Percentiles rank a stretch among this genome's conserved stretches.
phyloP scores from a whole-genome alignment of 2,113 vertebrate species.

The Phalacrocorax brasilianus region DNA sequence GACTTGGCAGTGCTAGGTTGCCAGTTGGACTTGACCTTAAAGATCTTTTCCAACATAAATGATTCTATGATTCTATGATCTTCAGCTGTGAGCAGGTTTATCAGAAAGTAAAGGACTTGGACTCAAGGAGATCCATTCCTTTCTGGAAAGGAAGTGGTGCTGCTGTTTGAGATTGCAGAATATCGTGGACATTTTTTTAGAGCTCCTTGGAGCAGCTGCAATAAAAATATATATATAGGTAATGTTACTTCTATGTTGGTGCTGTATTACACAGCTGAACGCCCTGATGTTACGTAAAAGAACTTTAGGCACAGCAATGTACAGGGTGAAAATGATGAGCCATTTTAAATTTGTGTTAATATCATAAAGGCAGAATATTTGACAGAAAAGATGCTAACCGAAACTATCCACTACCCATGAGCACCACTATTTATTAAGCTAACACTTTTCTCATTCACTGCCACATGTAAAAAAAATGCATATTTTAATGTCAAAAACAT shows the following conservation, averaged over 20 bases:
- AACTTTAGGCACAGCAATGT: not conserved
- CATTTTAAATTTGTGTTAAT: not conserved
- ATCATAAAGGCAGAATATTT: not conserved
- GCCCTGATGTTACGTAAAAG: not conserved
- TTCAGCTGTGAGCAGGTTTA: not conserved
- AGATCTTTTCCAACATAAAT: no score
- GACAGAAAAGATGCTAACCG: not conserved
- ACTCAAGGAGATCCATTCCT: not conserved
- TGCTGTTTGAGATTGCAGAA: not conserved
- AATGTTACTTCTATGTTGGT: not conserved
- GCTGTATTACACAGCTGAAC: not conserved
- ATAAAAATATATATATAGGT: not conserved
- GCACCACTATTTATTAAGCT: slow-evolving; percentile 25
- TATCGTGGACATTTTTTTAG: not conserved
- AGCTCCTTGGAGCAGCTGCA: not conserved
- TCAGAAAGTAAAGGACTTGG: not conserved
- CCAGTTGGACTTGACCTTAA: no score
- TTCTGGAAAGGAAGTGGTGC: not conserved
- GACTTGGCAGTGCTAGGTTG: no score
- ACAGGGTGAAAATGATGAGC: not conserved
- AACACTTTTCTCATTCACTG: not conserved
- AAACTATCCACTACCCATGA: not conserved
- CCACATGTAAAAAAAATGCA: not conserved
- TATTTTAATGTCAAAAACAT: slow-evolving; percentile 37
- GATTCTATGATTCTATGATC: no score